These are phyloP conservation scores for Pogonomyrmex californicus DNA, from an alignment of 1,140 invertebrate species.

Conservation along the genomic window DNA sequence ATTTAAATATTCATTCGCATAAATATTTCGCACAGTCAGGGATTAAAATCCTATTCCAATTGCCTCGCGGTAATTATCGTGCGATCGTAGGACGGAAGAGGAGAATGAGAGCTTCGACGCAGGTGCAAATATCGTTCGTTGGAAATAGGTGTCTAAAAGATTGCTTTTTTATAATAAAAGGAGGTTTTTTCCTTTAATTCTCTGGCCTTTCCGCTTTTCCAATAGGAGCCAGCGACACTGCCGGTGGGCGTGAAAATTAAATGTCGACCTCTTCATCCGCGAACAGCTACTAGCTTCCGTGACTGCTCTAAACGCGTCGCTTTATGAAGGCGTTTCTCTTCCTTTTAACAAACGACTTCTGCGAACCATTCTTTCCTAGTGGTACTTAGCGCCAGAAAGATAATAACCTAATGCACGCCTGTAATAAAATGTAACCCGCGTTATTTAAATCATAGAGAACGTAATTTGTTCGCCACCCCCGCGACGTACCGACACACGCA, in stretches of 20 bases:
- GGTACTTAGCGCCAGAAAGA: conserved; percentile 23
- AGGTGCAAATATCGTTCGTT: conserved; percentile 54
- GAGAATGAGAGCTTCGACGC: conserved; percentile 5
- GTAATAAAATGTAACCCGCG: conserved; percentile 63
- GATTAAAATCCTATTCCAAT: conserved; percentile 71
- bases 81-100: neutral
- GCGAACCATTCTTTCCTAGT: conserved; percentile 44
- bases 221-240: conserved; percentile 27
- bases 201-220: neutral
- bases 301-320: conserved; percentile 46
- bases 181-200: conserved; percentile 38
- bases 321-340: conserved; percentile 21
- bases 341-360: conserved; percentile 47
- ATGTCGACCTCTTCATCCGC: conserved; percentile 51
- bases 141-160: conserved; percentile 64
- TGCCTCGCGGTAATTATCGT: conserved; percentile 64
- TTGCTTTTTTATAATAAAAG: conserved; percentile 42
- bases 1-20: conserved; percentile 13
- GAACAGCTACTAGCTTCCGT: conserved; percentile 21
- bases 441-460: conserved; percentile 77
- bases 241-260: conserved; percentile 60
- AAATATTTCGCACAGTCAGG: neutral
- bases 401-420: conserved; percentile 72
- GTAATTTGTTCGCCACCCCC: conserved; percentile 31
- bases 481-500: neutral